Evolutionary conservation across 2,888 invertebrate genomes (phyloP).

Genomic region (Phytoseiulus persimilis): DNA sequence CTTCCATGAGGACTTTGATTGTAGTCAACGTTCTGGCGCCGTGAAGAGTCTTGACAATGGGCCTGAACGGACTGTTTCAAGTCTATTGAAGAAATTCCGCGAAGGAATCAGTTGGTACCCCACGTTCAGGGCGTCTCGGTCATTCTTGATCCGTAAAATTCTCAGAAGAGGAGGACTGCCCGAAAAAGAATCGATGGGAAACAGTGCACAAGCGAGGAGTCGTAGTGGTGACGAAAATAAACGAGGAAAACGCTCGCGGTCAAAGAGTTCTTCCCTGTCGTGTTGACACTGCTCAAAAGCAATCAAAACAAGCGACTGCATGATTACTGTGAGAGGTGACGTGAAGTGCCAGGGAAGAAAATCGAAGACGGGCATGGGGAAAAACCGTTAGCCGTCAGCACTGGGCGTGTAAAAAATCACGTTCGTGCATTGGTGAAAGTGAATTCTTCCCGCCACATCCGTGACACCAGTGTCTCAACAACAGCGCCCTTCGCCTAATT

Average conservation of each 20-base stretch:
- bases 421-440: background rate
- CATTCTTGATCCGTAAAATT: too few species aligned
- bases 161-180: background rate
- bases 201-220: background rate
- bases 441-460: background rate
- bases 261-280: background rate
- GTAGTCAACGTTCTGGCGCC: too few species aligned
- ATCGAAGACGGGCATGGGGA: background rate
- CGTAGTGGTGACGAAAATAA: background rate
- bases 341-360: background rate
- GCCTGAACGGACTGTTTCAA: too few species aligned
- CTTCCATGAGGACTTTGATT: too few species aligned
- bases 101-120: too few species aligned
- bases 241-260: background rate
- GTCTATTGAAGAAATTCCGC: too few species aligned
- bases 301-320: background rate
- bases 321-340: background rate
- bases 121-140: too few species aligned
- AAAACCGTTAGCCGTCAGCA: background rate
- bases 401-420: background rate
- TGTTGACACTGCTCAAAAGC: background rate
- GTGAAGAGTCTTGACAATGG: too few species aligned
- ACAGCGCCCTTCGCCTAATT: background rate
- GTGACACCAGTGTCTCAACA: background rate
- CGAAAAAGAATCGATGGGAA: background rate